These are phyloP conservation scores for Oscheius sp. DNA, from an alignment of 2,888 invertebrate species.

Conservation along the genomic window DNA sequence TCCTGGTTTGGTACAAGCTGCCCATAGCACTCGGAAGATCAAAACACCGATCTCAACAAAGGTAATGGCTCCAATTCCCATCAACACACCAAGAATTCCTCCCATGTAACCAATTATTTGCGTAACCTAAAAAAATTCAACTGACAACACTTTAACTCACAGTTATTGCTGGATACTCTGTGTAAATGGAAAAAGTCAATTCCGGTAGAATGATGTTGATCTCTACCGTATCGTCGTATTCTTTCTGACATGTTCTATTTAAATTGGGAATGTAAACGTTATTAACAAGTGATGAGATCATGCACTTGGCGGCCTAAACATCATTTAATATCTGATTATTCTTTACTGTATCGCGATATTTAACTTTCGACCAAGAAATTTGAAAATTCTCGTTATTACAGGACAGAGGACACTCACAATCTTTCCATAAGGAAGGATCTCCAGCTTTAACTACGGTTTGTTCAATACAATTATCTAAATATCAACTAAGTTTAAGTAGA, in stretches of 20 bases:
- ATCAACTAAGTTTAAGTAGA: background rate
- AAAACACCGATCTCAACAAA: constrained; percentile 52
- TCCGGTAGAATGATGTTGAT: constrained; percentile 43
- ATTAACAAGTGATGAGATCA: too few relatives aligned
- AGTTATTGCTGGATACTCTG: constrained; percentile 46
- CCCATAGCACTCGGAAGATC: too few relatives aligned
- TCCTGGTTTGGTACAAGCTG: too few relatives aligned
- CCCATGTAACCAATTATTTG: constrained; percentile 35
- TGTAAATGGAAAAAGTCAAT: constrained; percentile 39
- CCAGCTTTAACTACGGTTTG: constrained; percentile 13
- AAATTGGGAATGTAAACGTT: too few relatives aligned
- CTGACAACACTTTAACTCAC: constrained; percentile 30
- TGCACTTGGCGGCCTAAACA: too few relatives aligned
- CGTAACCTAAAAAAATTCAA: background rate
- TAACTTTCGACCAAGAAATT: constrained; percentile 12
- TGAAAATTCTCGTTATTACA: background rate
- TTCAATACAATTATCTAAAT: constrained; percentile 31
- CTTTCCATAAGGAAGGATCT: constrained; percentile 30
- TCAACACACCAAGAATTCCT: constrained; percentile 53
- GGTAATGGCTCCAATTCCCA: constrained; percentile 51
- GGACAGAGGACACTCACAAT: constrained; percentile 34
- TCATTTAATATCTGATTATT: too few relatives aligned
- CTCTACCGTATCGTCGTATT: constrained; percentile 34
- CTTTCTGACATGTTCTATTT: background rate
- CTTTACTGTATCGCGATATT: background rate